phyloP scores from a whole-genome alignment of 92 coral and sea anemone genomes.

The Palythoa grandiflora region DNA sequence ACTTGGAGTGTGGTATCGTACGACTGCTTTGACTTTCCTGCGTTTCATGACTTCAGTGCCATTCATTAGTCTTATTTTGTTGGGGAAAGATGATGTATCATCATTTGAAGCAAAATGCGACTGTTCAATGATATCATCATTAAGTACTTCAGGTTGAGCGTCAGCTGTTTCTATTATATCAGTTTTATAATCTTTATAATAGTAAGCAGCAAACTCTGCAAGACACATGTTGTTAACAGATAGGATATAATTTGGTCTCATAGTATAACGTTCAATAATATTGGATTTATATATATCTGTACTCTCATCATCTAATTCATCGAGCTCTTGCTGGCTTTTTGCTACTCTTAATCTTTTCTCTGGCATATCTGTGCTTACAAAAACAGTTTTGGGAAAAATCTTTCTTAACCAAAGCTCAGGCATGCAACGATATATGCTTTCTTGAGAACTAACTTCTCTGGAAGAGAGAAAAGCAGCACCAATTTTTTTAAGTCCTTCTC shows the following conservation, averaged over 20 bases:
- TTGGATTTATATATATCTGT: constrained; percentile 20
- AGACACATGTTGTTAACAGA: constrained; percentile 13
- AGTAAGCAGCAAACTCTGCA: constrained; percentile 63
- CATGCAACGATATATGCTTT: constrained; percentile 56
- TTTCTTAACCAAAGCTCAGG: not conserved
- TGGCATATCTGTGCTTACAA: constrained; percentile 40
- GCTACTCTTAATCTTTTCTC: not conserved
- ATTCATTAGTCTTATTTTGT: constrained; percentile 48
- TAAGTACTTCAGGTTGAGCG: constrained; percentile 58
- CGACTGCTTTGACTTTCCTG: constrained; percentile 51
- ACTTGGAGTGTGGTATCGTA: constrained; percentile 56
- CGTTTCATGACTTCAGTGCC: constrained; percentile 56
- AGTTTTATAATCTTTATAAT: constrained; percentile 68
- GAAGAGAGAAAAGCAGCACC: constrained; percentile 77
- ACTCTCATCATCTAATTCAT: constrained; percentile 1
- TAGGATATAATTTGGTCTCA: constrained; percentile 43
- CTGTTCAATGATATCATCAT: constrained; percentile 15
- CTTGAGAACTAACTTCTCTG: constrained; percentile 77
- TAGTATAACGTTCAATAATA: constrained; percentile 22
- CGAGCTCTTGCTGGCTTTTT: not conserved
- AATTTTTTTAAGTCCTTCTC: constrained; percentile 61
- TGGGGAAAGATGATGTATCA: constrained; percentile 1
- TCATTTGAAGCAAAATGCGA: not conserved
- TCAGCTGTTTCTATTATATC: constrained; percentile 45
- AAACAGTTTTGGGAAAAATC: constrained; percentile 43